Evolutionary conservation across 2,113 vertebrate species (phyloP).

Genomic region (Oreotragus oreotragus): DNA sequence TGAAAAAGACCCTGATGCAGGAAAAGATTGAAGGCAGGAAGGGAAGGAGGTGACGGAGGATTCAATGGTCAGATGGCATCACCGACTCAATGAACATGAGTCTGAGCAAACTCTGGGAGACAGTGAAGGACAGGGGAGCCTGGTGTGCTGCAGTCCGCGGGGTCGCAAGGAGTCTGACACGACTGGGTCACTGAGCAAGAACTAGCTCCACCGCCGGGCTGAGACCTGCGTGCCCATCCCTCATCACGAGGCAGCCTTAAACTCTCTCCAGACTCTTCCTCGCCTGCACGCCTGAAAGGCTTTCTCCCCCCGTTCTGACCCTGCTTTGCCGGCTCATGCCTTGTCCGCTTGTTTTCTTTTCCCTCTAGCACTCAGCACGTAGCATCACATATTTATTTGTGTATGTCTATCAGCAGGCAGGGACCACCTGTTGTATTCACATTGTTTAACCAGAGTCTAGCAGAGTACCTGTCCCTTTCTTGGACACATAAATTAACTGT

Average conservation of each 20-base stretch:
- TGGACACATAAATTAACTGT: background rate
- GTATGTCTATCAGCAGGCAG: background rate
- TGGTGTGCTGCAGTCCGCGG: background rate
- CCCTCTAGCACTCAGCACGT: accelerated
- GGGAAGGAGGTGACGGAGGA: background rate
- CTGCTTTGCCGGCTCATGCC: background rate
- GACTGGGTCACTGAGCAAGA: background rate
- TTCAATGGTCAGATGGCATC: background rate
- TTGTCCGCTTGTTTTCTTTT: background rate
- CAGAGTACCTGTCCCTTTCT: background rate
- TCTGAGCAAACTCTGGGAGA: background rate
- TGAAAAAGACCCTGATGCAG: background rate
- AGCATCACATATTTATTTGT: background rate
- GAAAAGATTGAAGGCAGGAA: background rate
- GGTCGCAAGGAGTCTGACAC: background rate
- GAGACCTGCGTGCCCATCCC: background rate
- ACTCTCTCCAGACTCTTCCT: background rate
- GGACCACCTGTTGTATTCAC: background rate
- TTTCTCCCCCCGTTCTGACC: accelerated
- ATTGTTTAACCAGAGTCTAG: background rate
- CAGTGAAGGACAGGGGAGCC: background rate
- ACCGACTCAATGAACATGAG: background rate
- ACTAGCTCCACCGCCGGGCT: background rate
- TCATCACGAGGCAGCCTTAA: accelerated
- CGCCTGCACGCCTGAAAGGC: accelerated